A percentile compares a stretch with the other conserved stretches of the same genome.
Conservation (phyloP, 1,140 invertebrate species). For the Orchesella cincta region DNA sequence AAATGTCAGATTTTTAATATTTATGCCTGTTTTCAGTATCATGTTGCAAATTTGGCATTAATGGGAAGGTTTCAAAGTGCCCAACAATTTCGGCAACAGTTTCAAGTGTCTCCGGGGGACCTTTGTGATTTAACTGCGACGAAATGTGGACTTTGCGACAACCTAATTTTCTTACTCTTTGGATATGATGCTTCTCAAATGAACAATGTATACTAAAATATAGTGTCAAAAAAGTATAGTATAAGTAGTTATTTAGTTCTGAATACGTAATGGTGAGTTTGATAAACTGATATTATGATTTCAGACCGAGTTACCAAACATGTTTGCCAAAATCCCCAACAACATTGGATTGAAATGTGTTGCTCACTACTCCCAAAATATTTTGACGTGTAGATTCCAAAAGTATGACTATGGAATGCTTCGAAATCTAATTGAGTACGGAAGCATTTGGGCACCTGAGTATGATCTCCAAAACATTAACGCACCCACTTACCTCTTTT, state of each 20-base stretch:
- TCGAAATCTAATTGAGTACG: not conserved
- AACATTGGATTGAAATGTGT: not conserved
- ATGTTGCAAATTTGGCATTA: not conserved
- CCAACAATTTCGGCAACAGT: not conserved
- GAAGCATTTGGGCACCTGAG: not conserved
- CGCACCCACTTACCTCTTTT: not conserved
- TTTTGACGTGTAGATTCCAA: not conserved
- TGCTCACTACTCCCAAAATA: not conserved
- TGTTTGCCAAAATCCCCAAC: not conserved
- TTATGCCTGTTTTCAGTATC: not conserved
- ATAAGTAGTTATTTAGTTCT: too few relatives aligned
- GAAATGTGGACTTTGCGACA: constrained; percentile 5
- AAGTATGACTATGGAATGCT: not conserved
- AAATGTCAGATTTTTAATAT: not conserved
- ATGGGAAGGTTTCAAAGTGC: not conserved
- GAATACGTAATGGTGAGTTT: too few relatives aligned
- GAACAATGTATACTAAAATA: not conserved
- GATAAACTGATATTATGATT: too few relatives aligned
- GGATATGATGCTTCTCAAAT: not conserved
- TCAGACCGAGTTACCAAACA: not conserved
- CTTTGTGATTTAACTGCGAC: not conserved
- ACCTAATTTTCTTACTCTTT: not conserved
- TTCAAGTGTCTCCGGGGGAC: not conserved
- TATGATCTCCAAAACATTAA: not conserved
- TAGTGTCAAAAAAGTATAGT: too few relatives aligned